phyloP scores from a whole-genome alignment of 1,140 invertebrate genomes.

The Chrysomallon squamiferum region DNA sequence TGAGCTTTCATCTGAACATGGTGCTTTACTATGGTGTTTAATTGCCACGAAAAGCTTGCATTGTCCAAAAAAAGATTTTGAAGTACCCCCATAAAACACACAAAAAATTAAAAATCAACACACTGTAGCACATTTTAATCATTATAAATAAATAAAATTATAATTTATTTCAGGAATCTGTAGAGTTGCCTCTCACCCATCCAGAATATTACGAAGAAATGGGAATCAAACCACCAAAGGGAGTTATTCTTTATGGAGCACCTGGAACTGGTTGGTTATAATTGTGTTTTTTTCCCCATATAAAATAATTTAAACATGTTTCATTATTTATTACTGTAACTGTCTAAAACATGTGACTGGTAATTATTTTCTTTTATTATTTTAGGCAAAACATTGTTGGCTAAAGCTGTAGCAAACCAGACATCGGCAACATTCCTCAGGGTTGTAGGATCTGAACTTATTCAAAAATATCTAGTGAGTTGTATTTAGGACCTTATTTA shows the following conservation, averaged over 20 bases:
- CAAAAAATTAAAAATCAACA: no score
- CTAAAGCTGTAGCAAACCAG: slow-evolving; percentile 99
- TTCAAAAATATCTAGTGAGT: slow-evolving; percentile 95
- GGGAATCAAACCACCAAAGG: slow-evolving; percentile 99
- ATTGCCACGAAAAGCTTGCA: no score
- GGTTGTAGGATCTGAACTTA: slow-evolving; percentile 98
- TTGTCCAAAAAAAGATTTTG: no score
- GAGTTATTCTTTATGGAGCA: slow-evolving; percentile 97
- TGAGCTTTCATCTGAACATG: no score
- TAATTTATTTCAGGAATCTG: slow-evolving; percentile 77
- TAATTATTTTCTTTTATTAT: slow-evolving; percentile 3
- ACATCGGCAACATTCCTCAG: slow-evolving; percentile 98
- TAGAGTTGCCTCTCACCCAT: slow-evolving; percentile 97
- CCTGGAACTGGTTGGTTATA: slow-evolving; percentile 85
- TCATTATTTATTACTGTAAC: not conserved
- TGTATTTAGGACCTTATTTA: not conserved
- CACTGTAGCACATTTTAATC: no score
- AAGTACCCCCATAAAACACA: no score
- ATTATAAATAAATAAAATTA: no score
- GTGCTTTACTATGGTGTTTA: no score
- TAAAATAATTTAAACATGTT: no score
- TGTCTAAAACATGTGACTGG: not conserved
- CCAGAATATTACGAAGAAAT: slow-evolving; percentile 99
- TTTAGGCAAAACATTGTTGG: slow-evolving; percentile 92
- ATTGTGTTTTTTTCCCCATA: not conserved